A percentile compares a stretch with the other conserved stretches of the same genome.
Evolutionary conservation across 2,797 vertebrate species (phyloP).

Genomic region (Naso thynnoides): DNA sequence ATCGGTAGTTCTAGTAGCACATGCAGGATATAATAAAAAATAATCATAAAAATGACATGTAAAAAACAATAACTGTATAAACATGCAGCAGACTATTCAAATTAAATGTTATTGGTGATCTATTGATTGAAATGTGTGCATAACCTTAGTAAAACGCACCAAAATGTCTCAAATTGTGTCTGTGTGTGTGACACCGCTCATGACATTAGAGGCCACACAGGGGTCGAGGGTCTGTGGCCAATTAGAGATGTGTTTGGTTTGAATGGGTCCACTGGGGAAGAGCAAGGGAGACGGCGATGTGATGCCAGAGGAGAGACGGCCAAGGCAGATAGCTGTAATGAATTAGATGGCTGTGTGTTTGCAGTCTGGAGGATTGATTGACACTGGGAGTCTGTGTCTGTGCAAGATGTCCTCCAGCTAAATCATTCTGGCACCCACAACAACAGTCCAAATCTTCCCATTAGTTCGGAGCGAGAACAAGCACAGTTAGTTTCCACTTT

Average conservation of each 20-base stretch:
- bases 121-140: not conserved
- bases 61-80: slow-evolving; percentile 3
- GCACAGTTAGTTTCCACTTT: slow-evolving; percentile 62
- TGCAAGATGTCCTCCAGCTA: slow-evolving; percentile 67
- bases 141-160: not conserved
- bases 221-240: slow-evolving; percentile 45
- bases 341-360: slow-evolving; percentile 75
- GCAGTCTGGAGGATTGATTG: slow-evolving; percentile 75
- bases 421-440: slow-evolving; percentile 71
- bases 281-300: slow-evolving; percentile 61
- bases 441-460: slow-evolving; percentile 65
- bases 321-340: slow-evolving; percentile 73
- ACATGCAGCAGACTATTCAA: not conserved
- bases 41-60: not conserved
- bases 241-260: slow-evolving; percentile 69
- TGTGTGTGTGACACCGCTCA: slow-evolving; percentile 1
- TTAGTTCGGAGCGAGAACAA: slow-evolving; percentile 60
- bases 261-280: slow-evolving; percentile 55
- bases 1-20: not conserved
- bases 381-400: slow-evolving; percentile 67
- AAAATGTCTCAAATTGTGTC: not conserved
- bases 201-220: slow-evolving; percentile 56
- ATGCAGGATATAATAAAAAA: not conserved
- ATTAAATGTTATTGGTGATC: not conserved
- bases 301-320: slow-evolving; percentile 68